Evolutionary conservation across 1,140 invertebrate species (phyloP), one percentile per base, ranked within the genome.

Genomic region (Nixonia krombeini): DNA sequence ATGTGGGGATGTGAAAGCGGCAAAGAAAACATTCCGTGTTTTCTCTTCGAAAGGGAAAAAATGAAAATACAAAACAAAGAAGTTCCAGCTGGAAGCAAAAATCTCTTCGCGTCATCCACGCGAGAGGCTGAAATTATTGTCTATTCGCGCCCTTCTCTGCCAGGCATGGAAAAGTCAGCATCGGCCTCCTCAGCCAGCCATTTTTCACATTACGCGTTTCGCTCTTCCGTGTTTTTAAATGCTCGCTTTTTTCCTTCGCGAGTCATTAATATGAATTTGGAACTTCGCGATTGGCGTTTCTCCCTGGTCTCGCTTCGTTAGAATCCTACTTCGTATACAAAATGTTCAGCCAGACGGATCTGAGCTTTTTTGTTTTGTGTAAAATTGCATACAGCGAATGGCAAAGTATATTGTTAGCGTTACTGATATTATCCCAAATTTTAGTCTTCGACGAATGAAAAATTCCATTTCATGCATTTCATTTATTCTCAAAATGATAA

Each of bases 61-160:
- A 17, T 13, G 31, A 37, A 47, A 46, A 49, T 26, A 37, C 35
- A 46, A 70, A 76, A 79, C 73, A 72, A 74, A 79, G 74, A 70
- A 72, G 44, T 71, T 58, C 59, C 46, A 65, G 72, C 61, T 72
- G 57, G 65, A 57, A 67, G 64, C 73, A 73, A 62, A 67, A 74
- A 75, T 72, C 46, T 46, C 50, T 50, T 50, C 53, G 47, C 46
- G 49, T 65, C 55, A 61, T 64, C 52, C 53, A 55, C 40, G 40
- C 47, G 50, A 58, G 49, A 25, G 66, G 52, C 9, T 61, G 66
- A 70, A 78, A 78, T 78, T 73, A 72, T 79, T 78, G 74, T 78
- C 69, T 58, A 44, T 67, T 69, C 62, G 58, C 65, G 55, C 65
- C 59, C 66, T 50, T 59, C 41, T 10, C 23, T 23, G 10, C 35